Evolutionary conservation across 2,888 invertebrate genomes (phyloP).

Genomic region (Tetrapedia diversipes): DNA sequence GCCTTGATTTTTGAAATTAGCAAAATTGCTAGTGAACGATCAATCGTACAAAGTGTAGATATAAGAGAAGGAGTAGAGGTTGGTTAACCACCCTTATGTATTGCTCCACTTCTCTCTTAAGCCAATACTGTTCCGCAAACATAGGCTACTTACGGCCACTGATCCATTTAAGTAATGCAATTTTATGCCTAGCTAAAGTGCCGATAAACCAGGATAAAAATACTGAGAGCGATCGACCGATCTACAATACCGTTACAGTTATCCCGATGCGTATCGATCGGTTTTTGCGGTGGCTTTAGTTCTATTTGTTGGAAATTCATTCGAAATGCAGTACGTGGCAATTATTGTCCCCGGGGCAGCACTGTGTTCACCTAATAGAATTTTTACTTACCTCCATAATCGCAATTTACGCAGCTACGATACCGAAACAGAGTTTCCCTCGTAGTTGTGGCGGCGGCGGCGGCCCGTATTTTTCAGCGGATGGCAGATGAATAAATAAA

Average conservation of each 20-base stretch:
- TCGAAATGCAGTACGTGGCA: not conserved
- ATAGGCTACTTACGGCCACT: conserved; percentile 57
- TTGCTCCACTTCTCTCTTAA: conserved; percentile 56
- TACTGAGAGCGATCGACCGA: conserved; percentile 39
- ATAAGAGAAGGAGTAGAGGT: not conserved
- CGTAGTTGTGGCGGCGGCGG: not conserved
- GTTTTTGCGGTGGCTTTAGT: not conserved
- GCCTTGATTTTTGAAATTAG: no score
- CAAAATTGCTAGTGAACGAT: conserved; percentile 60
- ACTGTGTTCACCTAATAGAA: conserved; percentile 14
- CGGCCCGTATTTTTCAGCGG: conserved; percentile 15
- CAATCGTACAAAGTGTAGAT: conserved; percentile 42
- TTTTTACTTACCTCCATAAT: conserved; percentile 42
- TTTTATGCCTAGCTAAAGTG: conserved; percentile 62
- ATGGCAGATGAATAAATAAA: conserved; percentile 47
- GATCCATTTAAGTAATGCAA: conserved; percentile 59
- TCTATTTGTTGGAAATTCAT: not conserved
- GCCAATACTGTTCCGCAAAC: conserved; percentile 56
- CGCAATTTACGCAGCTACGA: conserved; percentile 15
- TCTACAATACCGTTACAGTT: not conserved
- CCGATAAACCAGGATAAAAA: conserved; percentile 54
- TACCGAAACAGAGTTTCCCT: conserved; percentile 16
- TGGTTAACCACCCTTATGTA: conserved; percentile 56
- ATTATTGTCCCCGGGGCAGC: not conserved
- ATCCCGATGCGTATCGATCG: conserved; percentile 3